A percentile compares a stretch with the other conserved stretches of the same genome.
Evolutionary conservation across 30 jellyfish, hydroid and myxozoan genomes (phyloP).

Genomic region (Cassiopea andromeda): DNA sequence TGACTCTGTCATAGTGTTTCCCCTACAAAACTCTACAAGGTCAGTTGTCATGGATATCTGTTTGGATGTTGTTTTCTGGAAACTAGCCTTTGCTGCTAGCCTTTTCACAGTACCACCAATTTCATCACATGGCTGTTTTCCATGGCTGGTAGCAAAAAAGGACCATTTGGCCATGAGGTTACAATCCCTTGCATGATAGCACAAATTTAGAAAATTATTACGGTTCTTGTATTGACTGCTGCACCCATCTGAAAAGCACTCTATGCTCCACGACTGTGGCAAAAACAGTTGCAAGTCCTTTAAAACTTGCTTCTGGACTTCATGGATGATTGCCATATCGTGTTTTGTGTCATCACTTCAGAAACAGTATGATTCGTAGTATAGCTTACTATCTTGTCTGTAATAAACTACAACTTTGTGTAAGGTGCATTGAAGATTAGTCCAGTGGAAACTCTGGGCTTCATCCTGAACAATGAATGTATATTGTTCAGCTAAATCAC

Average conservation of each 20-base stretch:
- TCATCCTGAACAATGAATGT: conserved; percentile 60
- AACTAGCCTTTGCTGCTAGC: neutral
- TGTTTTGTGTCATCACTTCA: neutral
- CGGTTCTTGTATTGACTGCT: neutral
- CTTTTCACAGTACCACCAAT: neutral
- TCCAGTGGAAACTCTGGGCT: conserved; percentile 75
- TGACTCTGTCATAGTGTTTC: neutral
- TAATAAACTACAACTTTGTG: conserved; percentile 28
- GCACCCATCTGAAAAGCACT: neutral
- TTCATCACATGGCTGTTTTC: neutral
- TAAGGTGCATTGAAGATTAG: conserved; percentile 38
- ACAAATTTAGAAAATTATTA: neutral
- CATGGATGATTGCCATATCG: neutral
- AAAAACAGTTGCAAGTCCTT: neutral
- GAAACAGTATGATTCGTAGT: neutral
- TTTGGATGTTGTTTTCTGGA: conserved; percentile 5
- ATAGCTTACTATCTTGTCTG: conserved; percentile 10
- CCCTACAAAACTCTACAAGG: neutral
- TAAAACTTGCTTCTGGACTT: neutral
- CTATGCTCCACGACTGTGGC: neutral
- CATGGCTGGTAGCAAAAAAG: neutral
- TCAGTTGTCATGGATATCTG: neutral
- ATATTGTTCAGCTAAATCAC: conserved; percentile 69
- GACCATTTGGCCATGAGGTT: neutral
- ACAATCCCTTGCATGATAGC: neutral